Conservation (phyloP, 2,888 invertebrate species). For the Ashinkailepas kermadecensis region DNA sequence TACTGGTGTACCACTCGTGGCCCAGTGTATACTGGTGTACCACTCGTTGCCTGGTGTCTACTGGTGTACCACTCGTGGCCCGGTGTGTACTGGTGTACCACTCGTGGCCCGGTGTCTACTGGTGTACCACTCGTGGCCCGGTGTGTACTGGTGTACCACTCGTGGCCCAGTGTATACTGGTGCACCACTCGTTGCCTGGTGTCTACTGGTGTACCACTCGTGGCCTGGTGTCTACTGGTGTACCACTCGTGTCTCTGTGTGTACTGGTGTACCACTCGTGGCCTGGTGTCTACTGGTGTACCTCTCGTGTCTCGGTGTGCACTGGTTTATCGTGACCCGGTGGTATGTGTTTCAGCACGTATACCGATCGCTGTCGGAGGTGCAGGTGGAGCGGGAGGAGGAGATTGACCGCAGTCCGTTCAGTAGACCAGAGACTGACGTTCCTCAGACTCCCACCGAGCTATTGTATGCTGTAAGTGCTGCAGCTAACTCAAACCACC, state of each 20-base stretch:
- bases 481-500: background rate
- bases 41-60: too few species aligned
- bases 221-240: too few species aligned
- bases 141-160: too few species aligned
- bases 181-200: too few species aligned
- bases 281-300: background rate
- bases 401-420: constrained; percentile 86
- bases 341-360: constrained; percentile 60
- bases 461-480: constrained; percentile 61
- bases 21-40: too few species aligned
- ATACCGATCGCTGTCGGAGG: constrained; percentile 85
- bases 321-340: constrained; percentile 56
- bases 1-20: background rate
- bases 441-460: constrained; percentile 76
- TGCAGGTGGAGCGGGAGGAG: constrained; percentile 61
- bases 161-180: too few species aligned
- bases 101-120: too few species aligned
- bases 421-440: constrained; percentile 69
- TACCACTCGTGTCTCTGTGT: too few species aligned
- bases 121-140: too few species aligned
- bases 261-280: background rate
- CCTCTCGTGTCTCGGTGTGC: background rate
- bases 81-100: too few species aligned
- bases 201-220: too few species aligned
- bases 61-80: too few species aligned